These are phyloP conservation scores for Mastacembelus armatus DNA, from an alignment of 2,797 vertebrate species.

Conservation along the genomic window DNA sequence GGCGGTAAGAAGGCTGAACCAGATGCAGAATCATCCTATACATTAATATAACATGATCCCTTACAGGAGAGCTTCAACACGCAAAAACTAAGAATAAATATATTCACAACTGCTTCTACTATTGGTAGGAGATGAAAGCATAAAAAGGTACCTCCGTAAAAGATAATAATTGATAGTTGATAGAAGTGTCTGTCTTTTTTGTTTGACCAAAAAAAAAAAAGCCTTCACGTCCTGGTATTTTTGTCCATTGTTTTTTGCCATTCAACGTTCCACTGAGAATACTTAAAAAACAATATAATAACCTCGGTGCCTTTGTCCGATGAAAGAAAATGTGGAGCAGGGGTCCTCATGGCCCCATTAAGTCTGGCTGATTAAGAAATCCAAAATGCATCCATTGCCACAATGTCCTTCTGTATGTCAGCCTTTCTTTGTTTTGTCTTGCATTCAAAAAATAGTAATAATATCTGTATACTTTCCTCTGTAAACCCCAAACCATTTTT, in stretches of 20 bases:
- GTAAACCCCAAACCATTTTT: constrained; percentile 34
- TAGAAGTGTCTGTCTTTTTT: constrained; percentile 72
- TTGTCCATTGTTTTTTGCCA: constrained; percentile 61
- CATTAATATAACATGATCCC: constrained; percentile 86
- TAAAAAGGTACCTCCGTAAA: constrained; percentile 82
- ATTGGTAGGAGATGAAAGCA: constrained; percentile 82
- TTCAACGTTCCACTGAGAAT: constrained; percentile 76
- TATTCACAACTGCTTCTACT: constrained; percentile 87
- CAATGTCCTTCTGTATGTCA: constrained; percentile 51
- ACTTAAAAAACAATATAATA: constrained; percentile 72
- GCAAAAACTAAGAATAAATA: constrained; percentile 90
- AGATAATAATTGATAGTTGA: constrained; percentile 81
- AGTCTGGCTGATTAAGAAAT: constrained; percentile 73
- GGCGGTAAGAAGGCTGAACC: constrained; percentile 85
- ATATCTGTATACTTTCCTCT: constrained; percentile 28
- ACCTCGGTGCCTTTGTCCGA: constrained; percentile 62
- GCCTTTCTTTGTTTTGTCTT: constrained; percentile 34
- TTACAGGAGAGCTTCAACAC: constrained; percentile 86
- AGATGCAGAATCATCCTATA: constrained; percentile 87
- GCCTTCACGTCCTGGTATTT: constrained; percentile 43
- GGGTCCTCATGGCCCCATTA: constrained; percentile 66
- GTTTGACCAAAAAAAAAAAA: constrained; percentile 59
- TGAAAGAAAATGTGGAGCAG: constrained; percentile 69
- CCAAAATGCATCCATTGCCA: constrained; percentile 66
- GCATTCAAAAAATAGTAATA: constrained; percentile 22